Percentiles rank a stretch among this genome's conserved stretches.
These are phyloP conservation scores for Panthera leo DNA, from an alignment of 2,113 vertebrate genomes.

Conservation along the genomic window DNA sequence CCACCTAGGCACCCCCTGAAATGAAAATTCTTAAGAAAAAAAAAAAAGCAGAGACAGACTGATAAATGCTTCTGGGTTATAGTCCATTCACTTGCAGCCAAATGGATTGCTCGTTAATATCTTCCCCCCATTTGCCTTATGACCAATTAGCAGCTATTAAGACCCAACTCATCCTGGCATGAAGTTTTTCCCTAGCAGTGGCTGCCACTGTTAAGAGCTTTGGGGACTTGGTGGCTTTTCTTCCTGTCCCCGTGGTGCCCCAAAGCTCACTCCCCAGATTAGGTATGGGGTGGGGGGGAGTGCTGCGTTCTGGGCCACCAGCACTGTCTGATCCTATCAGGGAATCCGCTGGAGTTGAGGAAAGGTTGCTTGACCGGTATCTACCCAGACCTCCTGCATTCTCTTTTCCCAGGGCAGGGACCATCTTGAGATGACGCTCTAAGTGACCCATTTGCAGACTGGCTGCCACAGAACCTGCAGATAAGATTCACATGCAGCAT, in stretches of 20 bases:
- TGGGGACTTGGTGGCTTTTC: neutral
- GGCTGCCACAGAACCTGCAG: no score
- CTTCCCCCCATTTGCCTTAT: slow-evolving; percentile 61
- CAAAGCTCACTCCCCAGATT: neutral
- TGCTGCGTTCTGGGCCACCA: neutral
- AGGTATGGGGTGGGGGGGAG: neutral
- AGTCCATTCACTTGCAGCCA: slow-evolving; percentile 66
- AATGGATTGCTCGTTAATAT: slow-evolving; percentile 69
- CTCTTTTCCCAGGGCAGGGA: neutral
- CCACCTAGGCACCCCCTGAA: slow-evolving; percentile 64
- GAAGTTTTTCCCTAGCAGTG: slow-evolving; percentile 6
- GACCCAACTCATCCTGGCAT: slow-evolving; percentile 68
- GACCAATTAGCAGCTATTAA: slow-evolving; percentile 77
- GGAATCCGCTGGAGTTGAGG: neutral
- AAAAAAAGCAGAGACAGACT: slow-evolving; percentile 67
- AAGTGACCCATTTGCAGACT: neutral
- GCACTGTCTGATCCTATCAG: neutral
- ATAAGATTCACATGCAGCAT: neutral
- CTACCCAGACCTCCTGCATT: neutral
- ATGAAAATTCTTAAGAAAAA: slow-evolving; percentile 79
- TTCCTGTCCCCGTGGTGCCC: neutral
- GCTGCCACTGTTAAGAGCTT: neutral
- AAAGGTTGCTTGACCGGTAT: neutral
- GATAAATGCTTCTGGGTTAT: slow-evolving; percentile 69
- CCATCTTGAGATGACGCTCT: neutral